A percentile compares a stretch with the other conserved stretches of the same genome.
Conservation (phyloP, 2,113 vertebrate genomes). For the Mastomys coucha region DNA sequence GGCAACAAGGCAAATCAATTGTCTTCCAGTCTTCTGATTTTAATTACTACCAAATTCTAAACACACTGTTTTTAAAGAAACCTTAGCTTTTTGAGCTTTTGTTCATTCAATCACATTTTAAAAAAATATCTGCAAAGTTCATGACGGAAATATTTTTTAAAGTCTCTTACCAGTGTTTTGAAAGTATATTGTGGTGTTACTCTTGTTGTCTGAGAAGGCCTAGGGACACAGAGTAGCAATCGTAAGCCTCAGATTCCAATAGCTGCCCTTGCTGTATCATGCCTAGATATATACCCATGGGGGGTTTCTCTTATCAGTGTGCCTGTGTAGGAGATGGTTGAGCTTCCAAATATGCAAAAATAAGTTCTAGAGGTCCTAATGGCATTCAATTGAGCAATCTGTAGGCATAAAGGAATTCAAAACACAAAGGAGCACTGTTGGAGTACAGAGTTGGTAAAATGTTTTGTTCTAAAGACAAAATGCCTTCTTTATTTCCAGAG, state of each 20-base stretch:
- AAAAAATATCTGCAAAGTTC: background rate
- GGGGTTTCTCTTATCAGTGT: conserved; percentile 31
- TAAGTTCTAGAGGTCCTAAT: conserved; percentile 78
- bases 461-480: conserved; percentile 77
- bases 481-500: conserved; percentile 70
- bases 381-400: conserved; percentile 83
- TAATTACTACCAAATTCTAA: conserved; percentile 26
- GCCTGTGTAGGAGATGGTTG: conserved; percentile 73
- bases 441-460: conserved; percentile 66
- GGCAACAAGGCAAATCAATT: background rate
- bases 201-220: conserved; percentile 81
- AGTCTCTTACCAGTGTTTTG: background rate
- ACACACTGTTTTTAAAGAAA: background rate
- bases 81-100: conserved; percentile 14
- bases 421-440: conserved; percentile 84
- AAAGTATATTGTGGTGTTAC: background rate
- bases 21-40: background rate
- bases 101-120: conserved; percentile 16
- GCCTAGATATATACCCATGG: background rate
- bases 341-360: conserved; percentile 78
- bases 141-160: conserved; percentile 51
- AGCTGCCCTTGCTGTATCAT: conserved; percentile 6
- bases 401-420: conserved; percentile 88
- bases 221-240: conserved; percentile 54
- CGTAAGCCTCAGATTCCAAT: conserved; percentile 52